Conservation (phyloP, 1,140 invertebrate genomes). For the Sarcophaga peregrina region DNA sequence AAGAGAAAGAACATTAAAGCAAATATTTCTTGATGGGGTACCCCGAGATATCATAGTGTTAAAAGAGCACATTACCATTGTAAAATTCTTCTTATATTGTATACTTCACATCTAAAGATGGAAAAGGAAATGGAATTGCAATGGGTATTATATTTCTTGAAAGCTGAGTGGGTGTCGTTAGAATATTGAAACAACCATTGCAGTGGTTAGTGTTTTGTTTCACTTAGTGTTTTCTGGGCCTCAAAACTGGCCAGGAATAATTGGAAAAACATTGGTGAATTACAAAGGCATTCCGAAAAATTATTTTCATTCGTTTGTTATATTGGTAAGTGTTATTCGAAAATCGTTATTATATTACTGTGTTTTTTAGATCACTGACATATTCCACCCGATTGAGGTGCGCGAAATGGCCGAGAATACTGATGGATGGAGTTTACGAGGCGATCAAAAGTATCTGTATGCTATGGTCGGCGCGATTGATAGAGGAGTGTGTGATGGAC, state of each 20-base stretch:
- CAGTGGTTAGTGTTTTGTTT: not conserved
- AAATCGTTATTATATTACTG: not conserved
- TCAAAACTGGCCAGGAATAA: not conserved
- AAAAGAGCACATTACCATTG: not conserved
- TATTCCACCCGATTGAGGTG: not conserved
- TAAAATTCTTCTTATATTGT: not conserved
- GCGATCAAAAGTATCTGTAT: not conserved
- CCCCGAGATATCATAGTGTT: not conserved
- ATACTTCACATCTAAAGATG: not conserved
- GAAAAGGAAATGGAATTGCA: not conserved
- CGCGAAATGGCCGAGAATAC: not conserved
- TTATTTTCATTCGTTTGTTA: too few species aligned
- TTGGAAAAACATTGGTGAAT: not conserved
- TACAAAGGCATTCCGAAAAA: not conserved
- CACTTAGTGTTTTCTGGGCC: not conserved
- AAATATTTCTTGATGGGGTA: not conserved
- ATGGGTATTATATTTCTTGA: not conserved
- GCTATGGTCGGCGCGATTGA: not conserved
- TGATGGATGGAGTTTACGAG: not conserved
- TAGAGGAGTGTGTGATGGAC: not conserved
- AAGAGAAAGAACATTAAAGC: not conserved
- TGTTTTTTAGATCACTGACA: not conserved
- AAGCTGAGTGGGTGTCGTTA: not conserved
- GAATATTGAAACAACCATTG: not conserved
- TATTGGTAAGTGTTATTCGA: not conserved